phyloP scores from a whole-genome alignment of 2,113 vertebrate species.

The Grus americana region DNA sequence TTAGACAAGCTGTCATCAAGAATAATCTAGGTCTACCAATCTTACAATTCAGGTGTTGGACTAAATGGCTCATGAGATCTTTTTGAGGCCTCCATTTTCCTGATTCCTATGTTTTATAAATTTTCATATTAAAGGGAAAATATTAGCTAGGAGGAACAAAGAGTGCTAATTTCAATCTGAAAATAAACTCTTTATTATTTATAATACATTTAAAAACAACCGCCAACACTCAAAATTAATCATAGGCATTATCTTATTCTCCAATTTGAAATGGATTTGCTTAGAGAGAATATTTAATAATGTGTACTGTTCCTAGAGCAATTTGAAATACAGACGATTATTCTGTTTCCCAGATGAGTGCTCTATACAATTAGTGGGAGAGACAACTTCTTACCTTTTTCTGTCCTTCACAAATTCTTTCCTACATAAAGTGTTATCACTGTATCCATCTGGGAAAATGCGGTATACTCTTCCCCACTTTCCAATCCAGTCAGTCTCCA shows the following conservation, averaged over 20 bases:
- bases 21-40: not conserved
- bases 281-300: slow-evolving; percentile 6
- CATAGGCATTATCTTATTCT: not conserved
- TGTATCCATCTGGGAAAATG: not conserved
- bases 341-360: not conserved
- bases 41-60: not conserved
- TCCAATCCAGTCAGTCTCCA: not conserved
- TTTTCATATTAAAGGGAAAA: not conserved
- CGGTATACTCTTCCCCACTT: not conserved
- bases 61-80: not conserved
- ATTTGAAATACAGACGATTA: not conserved
- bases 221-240: not conserved
- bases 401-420: not conserved
- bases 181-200: not conserved
- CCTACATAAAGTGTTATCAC: not conserved
- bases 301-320: not conserved
- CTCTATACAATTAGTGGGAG: not conserved
- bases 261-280: not conserved
- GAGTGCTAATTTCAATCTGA: not conserved
- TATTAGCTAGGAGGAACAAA: not conserved
- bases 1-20: not conserved
- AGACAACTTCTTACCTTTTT: not conserved
- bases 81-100: not conserved
- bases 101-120: not conserved
- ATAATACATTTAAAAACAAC: not conserved